Evolutionary conservation across 1,140 invertebrate genomes (phyloP).

Genomic region (Teleogryllus occipitalis): DNA sequence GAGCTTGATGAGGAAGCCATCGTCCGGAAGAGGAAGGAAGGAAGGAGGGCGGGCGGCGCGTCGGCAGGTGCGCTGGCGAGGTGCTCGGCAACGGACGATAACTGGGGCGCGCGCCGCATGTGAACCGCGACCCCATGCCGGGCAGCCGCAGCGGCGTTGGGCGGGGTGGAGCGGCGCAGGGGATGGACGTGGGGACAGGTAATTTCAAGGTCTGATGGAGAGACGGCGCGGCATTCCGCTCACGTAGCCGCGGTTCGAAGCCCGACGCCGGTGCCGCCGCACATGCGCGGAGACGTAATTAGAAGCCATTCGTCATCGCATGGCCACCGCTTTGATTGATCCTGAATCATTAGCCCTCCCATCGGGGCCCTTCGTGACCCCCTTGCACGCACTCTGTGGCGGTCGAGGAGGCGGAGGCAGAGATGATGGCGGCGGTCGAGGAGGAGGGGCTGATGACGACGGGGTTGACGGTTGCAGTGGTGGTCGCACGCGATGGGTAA

Average conservation of each 20-base stretch:
- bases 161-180: background rate
- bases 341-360: background rate
- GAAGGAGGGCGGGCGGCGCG: too few relatives aligned
- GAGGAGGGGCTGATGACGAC: background rate
- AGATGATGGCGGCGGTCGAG: background rate
- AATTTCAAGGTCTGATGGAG: constrained; percentile 4
- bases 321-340: background rate
- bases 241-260: background rate
- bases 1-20: too few relatives aligned
- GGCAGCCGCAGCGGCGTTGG: background rate
- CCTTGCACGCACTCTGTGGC: too few relatives aligned
- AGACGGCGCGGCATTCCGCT: background rate
- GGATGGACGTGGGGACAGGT: background rate
- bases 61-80: too few relatives aligned
- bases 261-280: background rate
- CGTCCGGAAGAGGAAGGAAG: too few relatives aligned
- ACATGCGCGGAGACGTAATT: background rate
- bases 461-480: too few relatives aligned
- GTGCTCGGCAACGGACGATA: background rate
- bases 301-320: constrained; percentile 3
- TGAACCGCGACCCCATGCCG: background rate
- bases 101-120: background rate
- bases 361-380: background rate
- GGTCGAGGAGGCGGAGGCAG: background rate
- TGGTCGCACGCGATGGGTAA: too few relatives aligned